These are phyloP conservation scores for Hydropotes inermis DNA, from an alignment of 2,113 vertebrate species.

Conservation along the genomic window DNA sequence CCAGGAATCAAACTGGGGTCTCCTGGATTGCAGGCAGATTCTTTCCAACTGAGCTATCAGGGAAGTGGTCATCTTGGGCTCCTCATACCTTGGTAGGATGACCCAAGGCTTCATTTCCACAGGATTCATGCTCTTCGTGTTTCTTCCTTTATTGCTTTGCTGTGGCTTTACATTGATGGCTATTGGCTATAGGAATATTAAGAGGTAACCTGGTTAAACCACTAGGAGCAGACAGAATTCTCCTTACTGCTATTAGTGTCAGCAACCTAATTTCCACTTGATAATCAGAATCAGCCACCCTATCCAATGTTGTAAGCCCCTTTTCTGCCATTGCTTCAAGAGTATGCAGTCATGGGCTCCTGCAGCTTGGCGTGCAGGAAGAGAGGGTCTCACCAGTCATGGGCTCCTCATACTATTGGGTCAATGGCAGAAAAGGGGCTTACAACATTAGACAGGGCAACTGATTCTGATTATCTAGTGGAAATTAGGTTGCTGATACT, in stretches of 20 bases:
- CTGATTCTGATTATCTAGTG: neutral
- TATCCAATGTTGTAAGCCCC: neutral
- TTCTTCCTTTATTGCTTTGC: neutral
- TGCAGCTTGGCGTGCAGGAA: neutral
- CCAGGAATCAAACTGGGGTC: neutral
- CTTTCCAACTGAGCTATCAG: neutral
- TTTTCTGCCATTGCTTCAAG: neutral
- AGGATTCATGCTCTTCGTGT: neutral
- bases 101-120: neutral
- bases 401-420: neutral
- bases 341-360: neutral
- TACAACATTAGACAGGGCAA: neutral
- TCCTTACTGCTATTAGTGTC: neutral
- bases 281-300: neutral
- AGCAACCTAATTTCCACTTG: neutral
- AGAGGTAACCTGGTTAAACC: neutral
- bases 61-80: neutral
- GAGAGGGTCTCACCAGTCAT: neutral
- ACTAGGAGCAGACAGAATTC: neutral
- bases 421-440: neutral
- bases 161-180: neutral
- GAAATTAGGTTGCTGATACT: neutral
- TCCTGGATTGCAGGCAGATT: neutral
- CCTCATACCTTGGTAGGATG: neutral
- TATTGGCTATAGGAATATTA: neutral